Percentiles rank a stretch among this genome's conserved stretches.
phyloP scores from a whole-genome alignment of 2,113 vertebrate species.

The Bostrychus sinensis region DNA sequence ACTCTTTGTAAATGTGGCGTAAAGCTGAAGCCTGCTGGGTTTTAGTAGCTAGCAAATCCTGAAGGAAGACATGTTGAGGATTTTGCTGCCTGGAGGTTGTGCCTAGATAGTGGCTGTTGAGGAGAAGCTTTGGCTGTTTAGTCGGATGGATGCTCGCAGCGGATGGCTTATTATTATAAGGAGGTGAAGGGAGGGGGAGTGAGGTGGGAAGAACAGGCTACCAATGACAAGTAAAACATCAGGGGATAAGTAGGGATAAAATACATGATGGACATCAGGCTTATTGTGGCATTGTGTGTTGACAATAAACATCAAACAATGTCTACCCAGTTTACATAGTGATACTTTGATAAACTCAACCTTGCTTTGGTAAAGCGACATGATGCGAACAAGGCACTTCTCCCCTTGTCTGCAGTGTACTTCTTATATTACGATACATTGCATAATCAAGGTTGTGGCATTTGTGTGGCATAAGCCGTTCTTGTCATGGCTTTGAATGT shows the following conservation, averaged over 20 bases:
- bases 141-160: conserved; percentile 52
- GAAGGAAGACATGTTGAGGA: conserved; percentile 25
- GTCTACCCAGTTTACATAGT: not conserved
- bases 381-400: conserved; percentile 45
- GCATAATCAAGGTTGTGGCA: conserved; percentile 64
- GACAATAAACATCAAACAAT: not conserved
- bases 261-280: not conserved
- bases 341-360: not conserved
- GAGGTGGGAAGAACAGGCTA: conserved; percentile 47
- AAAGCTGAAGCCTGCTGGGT: conserved; percentile 30
- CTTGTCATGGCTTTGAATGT: conserved; percentile 32
- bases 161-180: conserved; percentile 61
- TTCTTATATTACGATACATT: conserved; percentile 60
- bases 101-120: conserved; percentile 36
- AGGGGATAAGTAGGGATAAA: not conserved
- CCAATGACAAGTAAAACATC: conserved; percentile 54
- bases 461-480: conserved; percentile 49
- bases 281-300: not conserved
- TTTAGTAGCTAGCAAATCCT: conserved; percentile 55
- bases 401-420: conserved; percentile 35
- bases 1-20: conserved; percentile 36
- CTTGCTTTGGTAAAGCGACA: conserved; percentile 21
- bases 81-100: conserved; percentile 38
- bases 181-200: conserved; percentile 1
- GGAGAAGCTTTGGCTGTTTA: conserved; percentile 49